Conservation (phyloP, 2,888 invertebrate species). For the Gastracanthus pulcherrimus region DNA sequence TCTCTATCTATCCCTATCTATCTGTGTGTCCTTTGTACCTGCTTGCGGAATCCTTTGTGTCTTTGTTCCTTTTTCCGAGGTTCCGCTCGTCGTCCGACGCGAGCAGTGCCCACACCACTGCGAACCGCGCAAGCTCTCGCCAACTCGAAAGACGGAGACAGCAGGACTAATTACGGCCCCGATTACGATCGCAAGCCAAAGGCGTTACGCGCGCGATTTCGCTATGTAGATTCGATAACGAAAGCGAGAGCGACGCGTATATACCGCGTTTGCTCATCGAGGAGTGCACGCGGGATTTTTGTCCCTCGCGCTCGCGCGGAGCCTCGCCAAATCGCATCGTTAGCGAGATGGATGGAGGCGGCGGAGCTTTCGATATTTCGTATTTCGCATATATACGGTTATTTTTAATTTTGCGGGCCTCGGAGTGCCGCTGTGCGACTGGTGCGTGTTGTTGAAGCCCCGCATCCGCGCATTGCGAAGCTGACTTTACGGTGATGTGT, state of each 20-base stretch:
- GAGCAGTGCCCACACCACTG: neutral
- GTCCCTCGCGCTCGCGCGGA: neutral
- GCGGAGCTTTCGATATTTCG: too few relatives aligned
- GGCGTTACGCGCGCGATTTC: constrained; percentile 26
- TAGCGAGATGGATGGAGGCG: too few relatives aligned
- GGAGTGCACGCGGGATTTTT: neutral
- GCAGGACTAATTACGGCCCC: constrained; percentile 32
- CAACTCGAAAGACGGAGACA: too few relatives aligned
- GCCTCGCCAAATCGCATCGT: too few relatives aligned
- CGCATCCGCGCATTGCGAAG: neutral
- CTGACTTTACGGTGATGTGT: neutral
- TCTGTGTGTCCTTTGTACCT: too few relatives aligned
- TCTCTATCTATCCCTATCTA: neutral
- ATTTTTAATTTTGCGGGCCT: constrained; percentile 11
- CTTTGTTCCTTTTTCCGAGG: neutral
- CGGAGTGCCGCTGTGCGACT: neutral
- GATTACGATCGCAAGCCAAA: constrained; percentile 34
- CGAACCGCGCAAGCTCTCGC: constrained; percentile 9
- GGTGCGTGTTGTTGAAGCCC: neutral
- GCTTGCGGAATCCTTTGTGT: neutral
- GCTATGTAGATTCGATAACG: constrained; percentile 39
- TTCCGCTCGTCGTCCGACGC: neutral
- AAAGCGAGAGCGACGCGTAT: constrained; percentile 7
- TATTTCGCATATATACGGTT: too few relatives aligned
- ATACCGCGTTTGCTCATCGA: neutral